These are phyloP conservation scores for Podotricha telesiphe DNA, from an alignment of 2,888 invertebrate species.

Conservation along the genomic window DNA sequence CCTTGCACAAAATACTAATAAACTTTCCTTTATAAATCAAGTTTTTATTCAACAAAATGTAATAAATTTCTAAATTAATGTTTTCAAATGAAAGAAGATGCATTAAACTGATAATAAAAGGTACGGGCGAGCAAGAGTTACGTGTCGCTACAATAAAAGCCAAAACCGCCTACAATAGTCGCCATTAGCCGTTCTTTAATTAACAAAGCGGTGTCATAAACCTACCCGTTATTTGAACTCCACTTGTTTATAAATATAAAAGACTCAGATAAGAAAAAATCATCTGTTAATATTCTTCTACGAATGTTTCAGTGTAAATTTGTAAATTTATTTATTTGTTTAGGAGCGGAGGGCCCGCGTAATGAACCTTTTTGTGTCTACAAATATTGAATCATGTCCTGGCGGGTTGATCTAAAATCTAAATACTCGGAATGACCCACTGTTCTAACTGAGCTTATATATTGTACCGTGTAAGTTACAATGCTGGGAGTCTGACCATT, in stretches of 20 bases:
- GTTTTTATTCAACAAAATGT: not conserved
- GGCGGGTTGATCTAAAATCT: slow-evolving; percentile 12
- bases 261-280: slow-evolving; percentile 26
- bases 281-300: slow-evolving; percentile 16
- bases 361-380: slow-evolving; percentile 27
- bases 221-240: not conserved
- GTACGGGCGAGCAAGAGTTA: not conserved
- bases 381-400: slow-evolving; percentile 28
- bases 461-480: not conserved
- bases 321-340: slow-evolving; percentile 24
- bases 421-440: not conserved
- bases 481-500: not conserved
- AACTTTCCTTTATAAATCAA: not conserved
- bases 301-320: slow-evolving; percentile 11
- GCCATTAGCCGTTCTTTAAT: slow-evolving; percentile 1
- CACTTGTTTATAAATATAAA: slow-evolving; percentile 13
- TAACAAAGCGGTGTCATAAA: slow-evolving; percentile 8
- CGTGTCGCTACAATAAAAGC: not conserved
- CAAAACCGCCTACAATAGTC: not conserved
- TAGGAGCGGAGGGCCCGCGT: slow-evolving; percentile 18
- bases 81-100: not conserved
- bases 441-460: not conserved
- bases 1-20: not conserved
- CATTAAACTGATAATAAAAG: not conserved
- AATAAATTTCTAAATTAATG: not conserved